Base-by-base conservation (phyloP, 2,888 invertebrate species). In the Xylota sylvarum region DNA sequence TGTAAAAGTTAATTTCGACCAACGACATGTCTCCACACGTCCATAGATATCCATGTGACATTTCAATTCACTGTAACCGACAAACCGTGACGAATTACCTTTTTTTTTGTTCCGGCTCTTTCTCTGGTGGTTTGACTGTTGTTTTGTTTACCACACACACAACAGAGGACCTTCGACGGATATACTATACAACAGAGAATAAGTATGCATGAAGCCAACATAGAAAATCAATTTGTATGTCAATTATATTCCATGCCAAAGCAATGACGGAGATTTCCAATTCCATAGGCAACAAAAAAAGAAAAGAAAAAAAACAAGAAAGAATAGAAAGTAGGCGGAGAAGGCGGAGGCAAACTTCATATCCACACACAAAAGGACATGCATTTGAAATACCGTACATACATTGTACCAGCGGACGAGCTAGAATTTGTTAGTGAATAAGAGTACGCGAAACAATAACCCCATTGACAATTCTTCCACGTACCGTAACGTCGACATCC, bases 161-260 rank as follows among this genome's bases (percentile, higher is more conserved):
- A 81, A 55, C 19, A 80, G 76, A 81, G 85, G 77, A 81, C 73
- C 35, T 79, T 62, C 46, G 43, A 56, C 12, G 55, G 60, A 65
- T 67, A 55, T 30, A 37, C 56, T 9, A 40, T 69, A 58, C 52
- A 58, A 70, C 73, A 79, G 79, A 37, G 65, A 77, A 69, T 70
- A 76, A 70, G 56, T 67, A 70, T 72, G 76, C 74, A 77, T 81
- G 85, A 76, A 85, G 81, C 80, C 70, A 85, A 86, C 82, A 81
- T 72, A 77, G 82, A 86, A 82, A 86, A 86, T 86, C 86, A 86
- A 86, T 86, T 86, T 82, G 82, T 86, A 86, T 86, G 72, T 86
- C 86, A 86, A 86, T 86, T 86, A 86, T 86, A 78, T 64, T 77
- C 82, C 77, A 73, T 82, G 82, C 72, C 81, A 86, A 81, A 64